Evolutionary conservation across 1,140 invertebrate genomes (phyloP), one percentile per base, ranked within the genome.

Genomic region (Neodiprion pinetum): DNA sequence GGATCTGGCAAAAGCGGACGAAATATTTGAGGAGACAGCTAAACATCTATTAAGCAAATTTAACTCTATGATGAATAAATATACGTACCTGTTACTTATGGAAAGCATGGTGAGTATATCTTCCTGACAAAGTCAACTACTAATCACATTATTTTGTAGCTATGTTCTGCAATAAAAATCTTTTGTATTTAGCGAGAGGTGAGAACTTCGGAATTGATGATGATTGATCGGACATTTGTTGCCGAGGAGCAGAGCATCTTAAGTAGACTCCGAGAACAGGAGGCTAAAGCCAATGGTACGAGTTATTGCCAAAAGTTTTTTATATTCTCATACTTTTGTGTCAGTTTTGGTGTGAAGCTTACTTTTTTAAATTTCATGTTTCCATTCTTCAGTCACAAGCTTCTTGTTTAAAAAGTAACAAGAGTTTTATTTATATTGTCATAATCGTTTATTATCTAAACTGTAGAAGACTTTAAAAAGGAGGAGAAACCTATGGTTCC

Each of bases 71-170:
- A 91, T 93, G 77, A 92, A 93, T 80, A 96, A 95, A 86, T 96
- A 95, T 84, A 91, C 93, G 70, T 92, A 92, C 82, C 89, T 96
- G 14, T 85, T 96, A n/a, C 85, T 96, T 68, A 94, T 95, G 87
- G 95, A 96, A 79, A 96, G 94, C 80, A 95, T 94, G 92, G 95
- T 96, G 88, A 89, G 91, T 65, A 23, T 74, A 53, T n/a, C 28
- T 50, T 68, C 67, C 12, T 65, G 14, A 23, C 68, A 17, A 12
- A 72, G 9, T n/a, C 75, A 65, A 7, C 47, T 53, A 28, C 66
- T 68, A 53, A 17, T 79, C 67, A 73, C 14, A 40, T 61, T 61
- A 72, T 50, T 14, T 53, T 47, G 7, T 72, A 11, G 71, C 40
- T 48, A 50, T 8, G 8, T 73, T 61, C 65, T 77, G 23, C 71